Percentiles rank a stretch among this genome's conserved stretches.
These are phyloP conservation scores for Pituophis catenifer DNA, from an alignment of 2,113 vertebrate species.

Conservation along the genomic window DNA sequence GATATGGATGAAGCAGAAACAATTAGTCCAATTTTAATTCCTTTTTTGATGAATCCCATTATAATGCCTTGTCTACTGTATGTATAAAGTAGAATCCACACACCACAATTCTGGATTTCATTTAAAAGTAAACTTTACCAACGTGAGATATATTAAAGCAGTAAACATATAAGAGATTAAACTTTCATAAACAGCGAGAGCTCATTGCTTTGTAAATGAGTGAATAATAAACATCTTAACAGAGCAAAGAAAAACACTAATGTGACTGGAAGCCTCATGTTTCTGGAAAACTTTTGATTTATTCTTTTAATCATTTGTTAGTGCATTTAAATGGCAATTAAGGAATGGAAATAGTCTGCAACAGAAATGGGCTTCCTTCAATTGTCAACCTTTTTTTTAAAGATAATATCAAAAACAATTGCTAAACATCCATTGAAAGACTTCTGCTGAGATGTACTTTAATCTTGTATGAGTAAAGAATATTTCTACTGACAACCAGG, in stretches of 20 bases:
- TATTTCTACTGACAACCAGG: slow-evolving; percentile 37
- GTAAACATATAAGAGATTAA: slow-evolving; percentile 78
- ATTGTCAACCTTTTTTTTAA: slow-evolving; percentile 66
- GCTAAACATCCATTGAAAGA: slow-evolving; percentile 68
- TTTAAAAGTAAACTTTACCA: slow-evolving; percentile 76
- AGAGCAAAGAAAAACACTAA: slow-evolving; percentile 76
- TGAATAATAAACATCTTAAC: slow-evolving; percentile 76
- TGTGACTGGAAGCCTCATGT: slow-evolving; percentile 63
- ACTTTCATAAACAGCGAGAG: slow-evolving; percentile 83
- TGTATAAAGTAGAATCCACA: slow-evolving; percentile 66
- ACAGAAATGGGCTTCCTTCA: slow-evolving; percentile 56
- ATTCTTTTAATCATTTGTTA: slow-evolving; percentile 77
- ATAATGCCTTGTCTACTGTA: slow-evolving; percentile 60
- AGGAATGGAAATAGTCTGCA: slow-evolving; percentile 59
- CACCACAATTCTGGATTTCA: slow-evolving; percentile 70
- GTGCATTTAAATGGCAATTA: slow-evolving; percentile 66
- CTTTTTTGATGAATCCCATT: slow-evolving; percentile 73
- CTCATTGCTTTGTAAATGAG: slow-evolving; percentile 89
- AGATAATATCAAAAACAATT: slow-evolving; percentile 24
- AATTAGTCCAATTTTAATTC: slow-evolving; percentile 75
- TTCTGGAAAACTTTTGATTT: slow-evolving; percentile 78
- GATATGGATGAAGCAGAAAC: slow-evolving; percentile 64
- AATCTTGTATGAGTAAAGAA: slow-evolving; percentile 57
- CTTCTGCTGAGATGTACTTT: slow-evolving; percentile 61
- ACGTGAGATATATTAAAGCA: slow-evolving; percentile 79